Percentiles rank a stretch among this genome's conserved stretches.
Evolutionary conservation across 2,113 vertebrate species (phyloP).

Genomic region (Marmota flaviventris): DNA sequence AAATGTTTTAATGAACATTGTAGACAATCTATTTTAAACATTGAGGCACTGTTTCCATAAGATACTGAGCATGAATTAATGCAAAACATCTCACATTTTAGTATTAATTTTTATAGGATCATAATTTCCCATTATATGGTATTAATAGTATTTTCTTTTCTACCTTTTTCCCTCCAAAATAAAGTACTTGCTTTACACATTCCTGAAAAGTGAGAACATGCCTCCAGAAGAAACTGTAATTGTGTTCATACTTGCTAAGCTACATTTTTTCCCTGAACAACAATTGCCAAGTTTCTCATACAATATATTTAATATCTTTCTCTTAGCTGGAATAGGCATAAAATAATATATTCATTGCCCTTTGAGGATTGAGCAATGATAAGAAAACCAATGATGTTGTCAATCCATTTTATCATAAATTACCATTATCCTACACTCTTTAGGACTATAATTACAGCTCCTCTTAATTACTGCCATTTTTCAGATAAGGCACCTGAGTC

Average conservation of each 20-base stretch:
- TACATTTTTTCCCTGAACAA: slow-evolving; percentile 9
- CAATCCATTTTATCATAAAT: slow-evolving; percentile 64
- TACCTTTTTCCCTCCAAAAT: slow-evolving; percentile 3
- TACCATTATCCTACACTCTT: slow-evolving; percentile 21
- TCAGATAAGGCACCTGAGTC: slow-evolving; percentile 71
- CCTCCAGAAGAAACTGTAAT: neutral
- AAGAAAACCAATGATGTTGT: slow-evolving; percentile 64
- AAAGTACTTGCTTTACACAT: slow-evolving; percentile 65
- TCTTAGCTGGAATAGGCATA: slow-evolving; percentile 33
- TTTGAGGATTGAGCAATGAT: slow-evolving; percentile 61
- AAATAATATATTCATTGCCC: slow-evolving; percentile 64
- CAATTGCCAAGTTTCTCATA: slow-evolving; percentile 62
- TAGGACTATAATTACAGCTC: slow-evolving; percentile 64
- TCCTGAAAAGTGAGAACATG: slow-evolving; percentile 60
- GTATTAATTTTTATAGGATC: neutral
- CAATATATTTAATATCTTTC: slow-evolving; percentile 52
- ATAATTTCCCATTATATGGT: neutral
- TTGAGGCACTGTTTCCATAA: neutral
- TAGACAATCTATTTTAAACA: neutral
- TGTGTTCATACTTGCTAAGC: slow-evolving; percentile 28
- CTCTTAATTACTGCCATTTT: slow-evolving; percentile 73
- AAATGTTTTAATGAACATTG: neutral
- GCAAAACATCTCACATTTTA: neutral
- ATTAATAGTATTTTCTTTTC: slow-evolving; percentile 39
- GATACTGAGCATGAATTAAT: neutral